Base-by-base conservation (phyloP, 30 jellyfish, hydroid and myxozoan species). In the Rhopilema esculentum region DNA sequence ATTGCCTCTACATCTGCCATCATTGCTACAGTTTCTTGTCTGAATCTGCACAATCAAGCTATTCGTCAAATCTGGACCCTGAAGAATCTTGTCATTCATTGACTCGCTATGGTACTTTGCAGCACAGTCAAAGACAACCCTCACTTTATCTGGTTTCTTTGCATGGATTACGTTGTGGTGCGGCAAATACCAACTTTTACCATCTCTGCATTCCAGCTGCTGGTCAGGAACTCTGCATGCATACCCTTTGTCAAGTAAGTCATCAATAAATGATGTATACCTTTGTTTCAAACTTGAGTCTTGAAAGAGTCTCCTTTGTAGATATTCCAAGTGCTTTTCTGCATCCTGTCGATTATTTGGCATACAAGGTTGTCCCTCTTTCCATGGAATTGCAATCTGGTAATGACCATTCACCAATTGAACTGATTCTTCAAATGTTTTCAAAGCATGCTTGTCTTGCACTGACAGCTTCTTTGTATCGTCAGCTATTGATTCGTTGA, bases 111-210 rank as follows among this genome's bases (percentile, higher is more conserved):
- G 80, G 68, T 75, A 91, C 79, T 33, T 76, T 27, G 96, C 95
- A 90, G n/a, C n/a, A n/a, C n/a, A n/a, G n/a, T n/a, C n/a, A n/a
- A n/a, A n/a, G n/a, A n/a, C n/a, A n/a, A n/a, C 90, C 21, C 97
- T 80, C 19, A 64, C 75, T 63, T 90, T 90, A 16, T 53, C 77
- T 0, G 96, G 97, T 63, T 91, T 91, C 86, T 85, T 80, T 53
- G 89, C 96, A 49, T 75, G 72, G 85, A 52, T 49, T 26, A 91
- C 92, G 23, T 66, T 75, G 66, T 88, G 97, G 50, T 91, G 97
- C 0, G 96, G 97, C 31, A 91, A 53, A 77, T 84, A 91, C 97
- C 97, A n/a, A n/a, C n/a, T n/a, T n/a, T n/a, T n/a, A n/a, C n/a
- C n/a, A n/a, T n/a, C n/a, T n/a, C n/a, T n/a, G n/a, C n/a, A n/a